Base-by-base conservation (phyloP, 2,113 vertebrate genomes). In the Strigops habroptila region DNA sequence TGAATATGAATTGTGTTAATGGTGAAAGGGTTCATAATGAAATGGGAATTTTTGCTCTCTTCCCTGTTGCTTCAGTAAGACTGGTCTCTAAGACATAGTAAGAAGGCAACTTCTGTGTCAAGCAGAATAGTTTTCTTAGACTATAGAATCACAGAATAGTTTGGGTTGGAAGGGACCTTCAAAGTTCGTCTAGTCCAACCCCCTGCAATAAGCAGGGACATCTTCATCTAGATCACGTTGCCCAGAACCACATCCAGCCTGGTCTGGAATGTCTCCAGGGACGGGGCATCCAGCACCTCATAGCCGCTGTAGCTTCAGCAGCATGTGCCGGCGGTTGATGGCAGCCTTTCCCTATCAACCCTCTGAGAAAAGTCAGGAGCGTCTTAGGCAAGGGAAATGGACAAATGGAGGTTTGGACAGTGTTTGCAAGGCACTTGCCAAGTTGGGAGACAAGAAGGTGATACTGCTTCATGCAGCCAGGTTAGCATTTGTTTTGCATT, bases 261-360 rank as follows among this genome's bases (percentile, higher is more conserved):
- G 33, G 9, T 6, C 33, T 16, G 7, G 22, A 3, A 24, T 59
- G 33, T 59, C 33, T 35, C 22, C 57, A 24, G n/a, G 33, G 14
- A 59, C 16, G 33, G 22, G 3, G 14, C 33, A 59, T 59, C 33
- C 57, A 59, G 13, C 21, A 59, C 55, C 33, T 59, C 55, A 14
- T 18, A 13, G 4, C 16, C 3, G 2, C 35, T 60, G 21, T 9
- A 11, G 7, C 9, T 12, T 14, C 33, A 18, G 70, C 12, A 39
- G 4, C 1, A 2, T 0, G 2, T 19, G 28, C 25, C 71, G 46
- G 14, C 15, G 27, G 19, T 5, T 14, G 18, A 24, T 31, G 21
- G 5, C 41, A 22, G 10, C 18, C 53, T 18, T 13, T 48, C 46
- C 13, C 16, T 27, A 6, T 51, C 15, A 14, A 33, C 27, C 49